A percentile compares a stretch with the other conserved stretches of the same genome.
Evolutionary conservation across 2,888 invertebrate genomes (phyloP).

Genomic region (Agapetus fuscipes): DNA sequence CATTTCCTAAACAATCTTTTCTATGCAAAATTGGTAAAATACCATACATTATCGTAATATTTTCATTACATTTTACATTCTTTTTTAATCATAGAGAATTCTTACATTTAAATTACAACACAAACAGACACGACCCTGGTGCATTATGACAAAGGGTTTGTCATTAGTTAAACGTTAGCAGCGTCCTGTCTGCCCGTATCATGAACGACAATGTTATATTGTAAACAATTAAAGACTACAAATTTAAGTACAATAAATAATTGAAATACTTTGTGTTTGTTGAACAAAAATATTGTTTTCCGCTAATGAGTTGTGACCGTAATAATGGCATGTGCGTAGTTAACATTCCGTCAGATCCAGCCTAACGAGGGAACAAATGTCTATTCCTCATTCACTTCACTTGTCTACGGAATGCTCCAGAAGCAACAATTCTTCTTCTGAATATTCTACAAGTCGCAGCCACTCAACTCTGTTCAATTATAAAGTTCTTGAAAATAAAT

Average conservation of each 20-base stretch:
- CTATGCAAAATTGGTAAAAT: constrained; percentile 46
- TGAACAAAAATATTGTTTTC: not conserved
- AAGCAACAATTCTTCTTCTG: too few relatives aligned
- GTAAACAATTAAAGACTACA: constrained; percentile 15
- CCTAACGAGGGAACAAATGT: too few relatives aligned
- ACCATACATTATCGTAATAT: constrained; percentile 49
- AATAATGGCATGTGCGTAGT: constrained; percentile 9
- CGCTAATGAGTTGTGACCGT: constrained; percentile 6
- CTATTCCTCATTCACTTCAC: too few relatives aligned
- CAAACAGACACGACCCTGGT: too few relatives aligned
- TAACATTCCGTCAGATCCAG: too few relatives aligned
- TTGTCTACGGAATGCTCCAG: too few relatives aligned
- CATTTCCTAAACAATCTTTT: constrained; percentile 1
- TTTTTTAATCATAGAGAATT: constrained; percentile 8
- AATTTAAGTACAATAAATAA: constrained; percentile 16
- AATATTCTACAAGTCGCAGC: too few relatives aligned
- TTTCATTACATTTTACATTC: constrained; percentile 40
- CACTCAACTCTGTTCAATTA: too few relatives aligned
- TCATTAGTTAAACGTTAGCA: too few relatives aligned
- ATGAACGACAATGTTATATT: constrained; percentile 15
- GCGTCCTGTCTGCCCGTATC: too few relatives aligned
- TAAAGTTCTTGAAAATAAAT: too few relatives aligned
- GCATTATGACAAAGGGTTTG: too few relatives aligned
- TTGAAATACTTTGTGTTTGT: constrained; percentile 10
- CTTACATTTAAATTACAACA: not conserved